Conservation (phyloP, 1,140 invertebrate species). For the Leptinotarsa defecta region DNA sequence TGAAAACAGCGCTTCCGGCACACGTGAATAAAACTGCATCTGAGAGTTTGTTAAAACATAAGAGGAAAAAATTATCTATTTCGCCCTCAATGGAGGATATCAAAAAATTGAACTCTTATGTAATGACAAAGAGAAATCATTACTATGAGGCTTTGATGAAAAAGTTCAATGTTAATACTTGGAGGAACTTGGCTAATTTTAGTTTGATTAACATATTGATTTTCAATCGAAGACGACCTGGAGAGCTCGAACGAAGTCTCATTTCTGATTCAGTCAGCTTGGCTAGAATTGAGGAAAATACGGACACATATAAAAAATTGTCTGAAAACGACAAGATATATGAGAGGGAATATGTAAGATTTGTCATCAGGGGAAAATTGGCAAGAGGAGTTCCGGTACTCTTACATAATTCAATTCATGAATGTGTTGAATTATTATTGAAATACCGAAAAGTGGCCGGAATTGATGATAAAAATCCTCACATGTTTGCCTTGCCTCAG, state of each 20-base stretch:
- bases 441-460: neutral
- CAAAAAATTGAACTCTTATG: neutral
- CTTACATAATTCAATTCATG: neutral
- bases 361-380: neutral
- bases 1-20: neutral
- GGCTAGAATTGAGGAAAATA: neutral
- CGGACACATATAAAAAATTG: neutral
- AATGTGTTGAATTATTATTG: neutral
- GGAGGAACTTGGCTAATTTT: neutral
- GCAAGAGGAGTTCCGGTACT: neutral
- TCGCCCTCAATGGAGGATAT: neutral
- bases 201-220: neutral
- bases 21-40: neutral
- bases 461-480: neutral
- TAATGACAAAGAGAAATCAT: neutral
- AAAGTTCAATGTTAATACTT: neutral
- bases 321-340: neutral
- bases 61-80: neutral
- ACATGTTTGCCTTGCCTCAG: neutral
- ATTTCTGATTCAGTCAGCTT: neutral
- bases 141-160: neutral
- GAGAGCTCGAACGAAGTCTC: neutral
- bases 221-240: neutral
- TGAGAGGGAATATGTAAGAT: neutral
- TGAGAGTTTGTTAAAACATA: neutral